Conservation (phyloP, 2,113 vertebrate species). For the Cercocebus atys region DNA sequence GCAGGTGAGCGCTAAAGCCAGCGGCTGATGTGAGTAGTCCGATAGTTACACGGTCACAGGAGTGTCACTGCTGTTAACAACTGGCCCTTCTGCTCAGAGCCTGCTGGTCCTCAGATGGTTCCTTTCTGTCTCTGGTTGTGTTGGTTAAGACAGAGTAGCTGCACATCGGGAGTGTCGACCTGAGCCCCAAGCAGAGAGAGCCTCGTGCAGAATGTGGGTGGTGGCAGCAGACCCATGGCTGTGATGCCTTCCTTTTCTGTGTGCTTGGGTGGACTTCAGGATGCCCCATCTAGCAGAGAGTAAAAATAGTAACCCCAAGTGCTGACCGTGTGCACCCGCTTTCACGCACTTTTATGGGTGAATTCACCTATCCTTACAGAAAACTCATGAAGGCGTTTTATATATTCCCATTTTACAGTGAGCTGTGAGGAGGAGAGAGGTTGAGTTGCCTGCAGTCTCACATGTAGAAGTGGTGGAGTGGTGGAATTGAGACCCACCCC, state of each 20-base stretch:
- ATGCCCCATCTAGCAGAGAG: background rate
- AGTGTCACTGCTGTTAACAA: fast-evolving
- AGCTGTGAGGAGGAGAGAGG: background rate
- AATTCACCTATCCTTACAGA: background rate
- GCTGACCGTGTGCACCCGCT: fast-evolving
- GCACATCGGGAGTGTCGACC: fast-evolving
- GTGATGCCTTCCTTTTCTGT: too few relatives aligned
- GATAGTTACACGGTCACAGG: background rate
- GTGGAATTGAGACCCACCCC: too few relatives aligned
- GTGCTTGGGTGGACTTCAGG: background rate
- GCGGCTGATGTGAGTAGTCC: too few relatives aligned
- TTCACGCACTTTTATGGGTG: background rate
- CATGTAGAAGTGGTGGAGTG: fast-evolving
- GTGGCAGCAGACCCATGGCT: fast-evolving
- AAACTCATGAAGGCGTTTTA: too few relatives aligned
- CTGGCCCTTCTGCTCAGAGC: background rate
- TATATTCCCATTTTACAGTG: background rate
- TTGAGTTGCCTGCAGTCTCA: background rate
- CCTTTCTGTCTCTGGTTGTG: fast-evolving
- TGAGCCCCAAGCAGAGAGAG: background rate
- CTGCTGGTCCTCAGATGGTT: fast-evolving
- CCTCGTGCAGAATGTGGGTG: background rate
- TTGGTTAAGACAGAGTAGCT: background rate
- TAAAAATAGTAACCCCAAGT: background rate
- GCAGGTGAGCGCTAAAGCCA: background rate